phyloP scores from a whole-genome alignment of 2,113 vertebrate genomes.

The Hemichromis elongatus region DNA sequence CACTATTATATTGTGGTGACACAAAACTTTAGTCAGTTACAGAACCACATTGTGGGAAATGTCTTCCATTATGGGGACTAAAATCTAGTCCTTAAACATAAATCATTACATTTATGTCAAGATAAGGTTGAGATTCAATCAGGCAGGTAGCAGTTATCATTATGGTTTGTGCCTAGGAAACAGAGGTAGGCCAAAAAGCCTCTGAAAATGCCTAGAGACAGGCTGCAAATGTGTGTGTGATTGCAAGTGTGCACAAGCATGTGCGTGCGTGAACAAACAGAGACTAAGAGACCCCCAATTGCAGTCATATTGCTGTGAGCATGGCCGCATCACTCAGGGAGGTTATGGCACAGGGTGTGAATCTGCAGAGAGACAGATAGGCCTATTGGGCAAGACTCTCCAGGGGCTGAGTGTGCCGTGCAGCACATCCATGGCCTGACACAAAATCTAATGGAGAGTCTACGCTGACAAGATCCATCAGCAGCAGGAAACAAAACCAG shows the following conservation, averaged over 20 bases:
- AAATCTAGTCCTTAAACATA: background rate
- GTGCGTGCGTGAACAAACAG: background rate
- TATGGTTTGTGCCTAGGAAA: background rate
- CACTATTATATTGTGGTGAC: background rate
- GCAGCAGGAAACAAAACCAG: conserved; percentile 8
- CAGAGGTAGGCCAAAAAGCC: background rate
- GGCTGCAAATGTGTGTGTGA: background rate
- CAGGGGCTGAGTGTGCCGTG: conserved; percentile 34
- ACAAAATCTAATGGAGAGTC: conserved; percentile 49
- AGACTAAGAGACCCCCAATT: background rate
- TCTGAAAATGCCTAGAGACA: background rate
- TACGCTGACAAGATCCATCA: conserved; percentile 11
- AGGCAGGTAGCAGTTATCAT: background rate
- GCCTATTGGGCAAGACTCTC: conserved; percentile 38
- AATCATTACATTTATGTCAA: background rate
- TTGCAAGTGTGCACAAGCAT: background rate
- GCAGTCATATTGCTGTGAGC: conserved; percentile 17
- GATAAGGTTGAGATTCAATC: background rate
- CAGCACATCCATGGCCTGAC: conserved; percentile 33
- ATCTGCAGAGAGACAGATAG: conserved; percentile 45
- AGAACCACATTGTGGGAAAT: background rate
- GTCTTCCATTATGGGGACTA: background rate
- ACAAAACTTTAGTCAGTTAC: background rate
- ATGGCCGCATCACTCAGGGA: conserved; percentile 31
- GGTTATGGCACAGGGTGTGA: conserved; percentile 35